Base-by-base conservation (phyloP, 2,113 vertebrate genomes). In the Tichodroma muraria region DNA sequence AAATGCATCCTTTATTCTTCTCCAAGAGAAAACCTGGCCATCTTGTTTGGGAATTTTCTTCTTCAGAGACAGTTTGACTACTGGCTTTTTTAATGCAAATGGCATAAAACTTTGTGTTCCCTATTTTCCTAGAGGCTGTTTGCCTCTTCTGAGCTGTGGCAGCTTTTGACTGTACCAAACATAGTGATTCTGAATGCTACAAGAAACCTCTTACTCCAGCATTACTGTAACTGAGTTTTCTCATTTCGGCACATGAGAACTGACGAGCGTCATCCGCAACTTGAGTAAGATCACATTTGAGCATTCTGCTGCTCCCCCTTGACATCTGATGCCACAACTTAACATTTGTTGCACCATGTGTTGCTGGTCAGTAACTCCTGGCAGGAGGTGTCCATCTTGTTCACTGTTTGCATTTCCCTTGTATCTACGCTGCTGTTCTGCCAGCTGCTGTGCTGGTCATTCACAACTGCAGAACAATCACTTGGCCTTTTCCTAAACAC, bases 261-360 rank as follows among this genome's bases (percentile, higher is more conserved):
- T 10, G 37, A 77, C 0, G 0, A 88, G 38, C 14, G 56, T 93
- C 70, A 47, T 8, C 12, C 3, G 3, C 64, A 75, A 56, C 47
- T 88, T 17, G 65, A 88, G 87, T 11, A 93, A 76, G 56, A 89
- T 56, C 52, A 19, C 77, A 90, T 80, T 79, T 57, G 72, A 85
- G 60, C 53, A 33, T 61, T 86, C 82, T 83, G 65, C 61, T 88
- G 49, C 68, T 20, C 24, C 13, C 53, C 68, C 44, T 73, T 86
- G 94, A 94, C 71, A 93, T 88, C 50, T 88, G 88, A 94, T 92
- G 76, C 95, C 68, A 13, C 81, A 93, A 68, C 24, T 64, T 85
- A 89, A 86, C 96, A 96, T 94, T 96, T 96, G 96, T 90, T 95
- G 64, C 56, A 78, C 88, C 96, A 95, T 90, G 94, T 96, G 96